Conservation (phyloP, 1,140 invertebrate genomes). For the Carcinoscorpius rotundicauda region DNA sequence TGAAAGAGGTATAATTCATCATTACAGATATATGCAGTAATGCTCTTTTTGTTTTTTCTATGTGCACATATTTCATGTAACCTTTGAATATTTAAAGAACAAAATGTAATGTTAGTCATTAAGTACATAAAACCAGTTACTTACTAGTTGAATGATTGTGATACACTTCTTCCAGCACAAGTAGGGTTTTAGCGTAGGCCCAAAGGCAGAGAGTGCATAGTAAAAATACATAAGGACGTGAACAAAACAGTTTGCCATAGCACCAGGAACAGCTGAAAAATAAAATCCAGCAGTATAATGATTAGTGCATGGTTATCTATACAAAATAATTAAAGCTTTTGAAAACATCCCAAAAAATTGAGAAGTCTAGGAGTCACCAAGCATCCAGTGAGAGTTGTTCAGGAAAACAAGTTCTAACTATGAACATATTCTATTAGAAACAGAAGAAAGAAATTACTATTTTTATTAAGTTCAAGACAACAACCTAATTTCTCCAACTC, state of each 20-base stretch:
- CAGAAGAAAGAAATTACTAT: too few relatives aligned
- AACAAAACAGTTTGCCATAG: conserved; percentile 62
- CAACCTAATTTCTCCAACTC: too few relatives aligned
- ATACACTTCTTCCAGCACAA: conserved; percentile 39
- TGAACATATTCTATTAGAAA: too few relatives aligned
- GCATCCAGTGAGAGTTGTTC: too few relatives aligned
- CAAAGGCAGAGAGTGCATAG: conserved; percentile 32
- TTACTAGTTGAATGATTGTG: conserved; percentile 24
- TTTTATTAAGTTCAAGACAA: too few relatives aligned
- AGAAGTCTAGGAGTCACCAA: too few relatives aligned
- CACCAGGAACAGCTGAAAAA: conserved; percentile 63
- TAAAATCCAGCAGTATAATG: not conserved
- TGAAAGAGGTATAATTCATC: too few relatives aligned
- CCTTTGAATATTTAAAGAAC: not conserved
- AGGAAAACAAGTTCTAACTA: too few relatives aligned
- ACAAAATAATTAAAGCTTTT: not conserved
- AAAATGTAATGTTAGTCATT: not conserved
- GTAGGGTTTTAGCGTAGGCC: conserved; percentile 33
- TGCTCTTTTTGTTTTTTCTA: not conserved
- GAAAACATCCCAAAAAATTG: too few relatives aligned
- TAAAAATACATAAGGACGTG: conserved; percentile 38
- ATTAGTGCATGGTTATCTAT: not conserved
- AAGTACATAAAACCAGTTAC: conserved; percentile 18
- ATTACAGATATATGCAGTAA: not conserved
- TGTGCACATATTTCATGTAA: not conserved